Evolutionary conservation across 2,113 vertebrate species (phyloP).

Genomic region (Halcyon malimbica): DNA sequence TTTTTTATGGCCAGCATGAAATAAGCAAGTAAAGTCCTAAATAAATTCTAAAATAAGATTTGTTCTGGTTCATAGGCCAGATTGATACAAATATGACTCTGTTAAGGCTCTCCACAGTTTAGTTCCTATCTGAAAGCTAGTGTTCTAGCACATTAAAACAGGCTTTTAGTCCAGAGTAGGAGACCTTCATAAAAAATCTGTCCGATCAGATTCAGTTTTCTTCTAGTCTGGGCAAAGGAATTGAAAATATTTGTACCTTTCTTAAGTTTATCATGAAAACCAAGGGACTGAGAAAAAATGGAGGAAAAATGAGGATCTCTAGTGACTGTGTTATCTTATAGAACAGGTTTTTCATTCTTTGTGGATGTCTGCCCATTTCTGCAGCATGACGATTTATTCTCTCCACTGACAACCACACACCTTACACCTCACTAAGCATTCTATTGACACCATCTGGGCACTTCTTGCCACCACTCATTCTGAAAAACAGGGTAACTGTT

Average conservation of each 20-base stretch:
- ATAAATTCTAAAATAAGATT: background rate
- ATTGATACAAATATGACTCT: background rate
- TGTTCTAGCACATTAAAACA: background rate
- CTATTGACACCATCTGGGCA: rapidly evolving
- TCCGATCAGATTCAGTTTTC: background rate
- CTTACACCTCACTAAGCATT: background rate
- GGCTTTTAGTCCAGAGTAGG: background rate
- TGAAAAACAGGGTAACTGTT: background rate
- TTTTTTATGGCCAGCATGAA: background rate
- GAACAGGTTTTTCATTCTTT: background rate
- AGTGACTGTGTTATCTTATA: background rate
- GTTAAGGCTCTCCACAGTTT: background rate
- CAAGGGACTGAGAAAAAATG: background rate
- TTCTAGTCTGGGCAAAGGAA: background rate
- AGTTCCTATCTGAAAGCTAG: background rate
- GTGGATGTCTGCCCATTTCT: background rate
- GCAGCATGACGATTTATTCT: background rate
- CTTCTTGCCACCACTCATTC: background rate
- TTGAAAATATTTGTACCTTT: background rate
- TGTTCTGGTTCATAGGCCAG: background rate
- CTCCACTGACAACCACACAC: background rate
- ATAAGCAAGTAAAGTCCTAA: background rate
- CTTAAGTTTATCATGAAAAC: background rate
- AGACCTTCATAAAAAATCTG: background rate
- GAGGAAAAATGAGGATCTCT: background rate